phyloP scores from a whole-genome alignment of 2,797 vertebrate species.

The Sebastes melanostomus region DNA sequence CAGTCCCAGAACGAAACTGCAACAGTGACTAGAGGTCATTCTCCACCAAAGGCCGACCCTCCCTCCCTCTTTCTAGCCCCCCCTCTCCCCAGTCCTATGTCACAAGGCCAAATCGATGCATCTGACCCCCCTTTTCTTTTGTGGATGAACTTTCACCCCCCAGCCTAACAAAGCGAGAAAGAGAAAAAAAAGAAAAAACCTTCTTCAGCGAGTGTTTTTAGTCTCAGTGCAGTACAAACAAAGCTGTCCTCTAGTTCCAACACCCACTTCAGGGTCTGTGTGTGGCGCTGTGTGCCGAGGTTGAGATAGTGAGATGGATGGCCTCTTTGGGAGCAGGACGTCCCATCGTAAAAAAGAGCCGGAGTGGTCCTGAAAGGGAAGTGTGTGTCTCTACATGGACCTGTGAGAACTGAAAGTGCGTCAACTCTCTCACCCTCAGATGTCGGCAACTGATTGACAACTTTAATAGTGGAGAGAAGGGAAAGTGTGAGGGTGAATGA shows the following conservation, averaged over 20 bases:
- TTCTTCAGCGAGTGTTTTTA: slow-evolving; percentile 27
- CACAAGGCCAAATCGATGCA: slow-evolving; percentile 72
- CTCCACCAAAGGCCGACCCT: slow-evolving; percentile 8
- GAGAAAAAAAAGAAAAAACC: slow-evolving; percentile 7
- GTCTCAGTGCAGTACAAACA: slow-evolving; percentile 54
- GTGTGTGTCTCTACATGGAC: neutral
- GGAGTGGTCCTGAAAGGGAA: slow-evolving; percentile 16
- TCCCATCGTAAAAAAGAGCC: slow-evolving; percentile 30
- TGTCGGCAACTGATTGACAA: neutral
- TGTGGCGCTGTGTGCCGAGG: neutral
- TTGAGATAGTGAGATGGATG: slow-evolving; percentile 35
- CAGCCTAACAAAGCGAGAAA: slow-evolving; percentile 42
- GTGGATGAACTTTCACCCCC: slow-evolving; percentile 64
- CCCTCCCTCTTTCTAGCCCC: neutral
- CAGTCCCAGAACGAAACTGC: slow-evolving; percentile 36
- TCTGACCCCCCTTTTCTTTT: slow-evolving; percentile 53
- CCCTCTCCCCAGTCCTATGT: slow-evolving; percentile 20
- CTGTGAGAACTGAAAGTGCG: slow-evolving; percentile 1
- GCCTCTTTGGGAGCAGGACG: slow-evolving; percentile 11
- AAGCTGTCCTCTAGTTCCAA: slow-evolving; percentile 8
- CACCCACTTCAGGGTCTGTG: slow-evolving; percentile 12
- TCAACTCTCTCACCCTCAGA: neutral
- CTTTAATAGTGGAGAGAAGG: neutral
- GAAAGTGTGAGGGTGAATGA: neutral
- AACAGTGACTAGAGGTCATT: slow-evolving; percentile 51